Evolutionary conservation across 2,797 vertebrate species (phyloP), one percentile per base, ranked within the genome.

Genomic region (Orestias chungarensis): DNA sequence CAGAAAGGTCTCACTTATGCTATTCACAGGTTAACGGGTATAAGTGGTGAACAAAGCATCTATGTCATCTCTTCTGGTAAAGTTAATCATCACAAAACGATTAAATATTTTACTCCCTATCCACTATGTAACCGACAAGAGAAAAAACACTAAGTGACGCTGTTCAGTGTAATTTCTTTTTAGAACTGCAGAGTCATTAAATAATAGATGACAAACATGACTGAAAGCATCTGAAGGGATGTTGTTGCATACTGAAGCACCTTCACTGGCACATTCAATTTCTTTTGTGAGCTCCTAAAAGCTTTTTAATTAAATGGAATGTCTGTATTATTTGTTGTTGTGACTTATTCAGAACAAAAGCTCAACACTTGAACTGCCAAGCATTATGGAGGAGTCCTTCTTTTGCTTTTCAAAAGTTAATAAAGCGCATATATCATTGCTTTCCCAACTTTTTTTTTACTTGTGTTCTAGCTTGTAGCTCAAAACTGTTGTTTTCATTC

Each of bases 291-390:
- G 27, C 20, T 62, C 46, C 70, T 44, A 7, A 62, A 76, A 61
- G 42, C 12, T 67, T 73, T 75, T 70, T 47, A 70, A 70, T 75
- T 40, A 50, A 52, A 18, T 50, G 11, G 44, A 64, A 49, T 66
- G 20, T 65, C n/a, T 42, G 8, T 25, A 44, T 67, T 62, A 42
- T 59, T 46, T 57, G 49, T n/a, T 47, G 14, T 47, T 61, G 71
- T 62, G 40, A 47, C 29, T 52, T 0, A 6, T 20, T 8, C 33
- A 35, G 10, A 64, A 42, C 31, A 78, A 29, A 27, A 59, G 52
- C 66, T 59, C 54, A 59, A 59, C 31, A 35, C 31, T 35, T 0
- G 4, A 61, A 61, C 20, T 61, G 57, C 20, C 18, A 38, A 20
- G 38, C 54, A 57, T 57, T 31, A 31, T 18, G 54, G 54, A 57